phyloP scores from a whole-genome alignment of 2,113 vertebrate species.

The Rhipidura dahli region DNA sequence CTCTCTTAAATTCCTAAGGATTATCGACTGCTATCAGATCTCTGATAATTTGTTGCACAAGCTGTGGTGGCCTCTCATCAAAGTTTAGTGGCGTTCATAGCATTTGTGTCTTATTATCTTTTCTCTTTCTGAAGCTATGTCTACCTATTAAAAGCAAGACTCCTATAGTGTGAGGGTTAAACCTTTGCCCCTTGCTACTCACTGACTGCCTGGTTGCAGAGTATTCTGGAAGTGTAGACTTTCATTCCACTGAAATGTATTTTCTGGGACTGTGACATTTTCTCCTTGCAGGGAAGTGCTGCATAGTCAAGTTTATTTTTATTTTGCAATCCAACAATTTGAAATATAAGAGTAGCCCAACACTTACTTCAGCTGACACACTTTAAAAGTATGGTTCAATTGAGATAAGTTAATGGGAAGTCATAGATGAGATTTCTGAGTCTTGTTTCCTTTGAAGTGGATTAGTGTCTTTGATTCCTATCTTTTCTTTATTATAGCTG shows the following conservation, averaged over 20 bases:
- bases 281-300: not conserved
- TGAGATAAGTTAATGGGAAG: not conserved
- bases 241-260: not conserved
- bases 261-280: not conserved
- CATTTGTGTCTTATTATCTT: not conserved
- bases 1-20: not conserved
- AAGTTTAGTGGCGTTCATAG: not conserved
- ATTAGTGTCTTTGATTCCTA: not conserved
- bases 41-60: not conserved
- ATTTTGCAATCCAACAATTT: slow-evolving; percentile 11
- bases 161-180: not conserved
- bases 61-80: not conserved
- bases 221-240: not conserved
- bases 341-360: not conserved
- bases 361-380: not conserved
- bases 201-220: not conserved
- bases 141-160: not conserved
- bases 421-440: not conserved
- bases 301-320: not conserved
- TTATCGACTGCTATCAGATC: not conserved
- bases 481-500: not conserved
- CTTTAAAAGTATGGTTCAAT: not conserved
- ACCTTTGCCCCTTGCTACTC: not conserved
- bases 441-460: not conserved
- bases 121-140: not conserved